A percentile compares a stretch with the other conserved stretches of the same genome.
phyloP scores from a whole-genome alignment of 64 coral and sea anemone genomes.

The Porites australiensis region DNA sequence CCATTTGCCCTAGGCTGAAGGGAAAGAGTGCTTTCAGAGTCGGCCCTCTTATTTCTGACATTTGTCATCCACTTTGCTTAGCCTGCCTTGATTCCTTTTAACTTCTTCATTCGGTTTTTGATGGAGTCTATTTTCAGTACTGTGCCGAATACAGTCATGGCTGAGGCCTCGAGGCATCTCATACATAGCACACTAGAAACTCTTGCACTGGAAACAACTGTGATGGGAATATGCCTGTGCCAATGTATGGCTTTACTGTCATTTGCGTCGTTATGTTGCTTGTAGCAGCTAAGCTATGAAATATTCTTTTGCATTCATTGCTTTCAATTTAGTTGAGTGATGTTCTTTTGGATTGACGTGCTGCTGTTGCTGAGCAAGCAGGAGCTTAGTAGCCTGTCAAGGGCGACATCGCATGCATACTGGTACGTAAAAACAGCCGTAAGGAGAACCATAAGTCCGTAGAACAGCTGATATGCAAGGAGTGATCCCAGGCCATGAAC shows the following conservation, averaged over 20 bases:
- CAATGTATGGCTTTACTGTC: too few relatives aligned
- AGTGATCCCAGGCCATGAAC: too few relatives aligned
- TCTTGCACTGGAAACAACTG: slow-evolving; percentile 47
- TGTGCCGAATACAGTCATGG: slow-evolving; percentile 55
- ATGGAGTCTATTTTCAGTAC: slow-evolving; percentile 76
- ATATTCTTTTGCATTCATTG: too few relatives aligned
- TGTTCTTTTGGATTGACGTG: neutral
- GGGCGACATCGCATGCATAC: slow-evolving; percentile 70
- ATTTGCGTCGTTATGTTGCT: too few relatives aligned
- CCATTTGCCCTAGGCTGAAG: too few relatives aligned
- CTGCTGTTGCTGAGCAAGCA: neutral
- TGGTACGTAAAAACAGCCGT: slow-evolving; percentile 47
- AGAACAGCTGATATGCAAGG: slow-evolving; percentile 51
- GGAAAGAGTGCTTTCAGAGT: too few relatives aligned
- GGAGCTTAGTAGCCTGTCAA: slow-evolving; percentile 51
- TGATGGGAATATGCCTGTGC: neutral
- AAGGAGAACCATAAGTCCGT: too few relatives aligned
- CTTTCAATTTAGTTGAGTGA: too few relatives aligned
- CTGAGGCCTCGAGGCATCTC: slow-evolving; percentile 36
- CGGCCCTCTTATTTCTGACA: too few relatives aligned
- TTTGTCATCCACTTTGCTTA: neutral
- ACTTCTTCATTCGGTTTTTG: slow-evolving; percentile 19
- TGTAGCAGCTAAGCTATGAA: too few relatives aligned
- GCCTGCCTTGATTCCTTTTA: neutral
- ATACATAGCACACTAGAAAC: too few relatives aligned